A percentile compares a stretch with the other conserved stretches of the same genome.
Conservation (phyloP, 2,888 invertebrate genomes). For the Thera britannica region DNA sequence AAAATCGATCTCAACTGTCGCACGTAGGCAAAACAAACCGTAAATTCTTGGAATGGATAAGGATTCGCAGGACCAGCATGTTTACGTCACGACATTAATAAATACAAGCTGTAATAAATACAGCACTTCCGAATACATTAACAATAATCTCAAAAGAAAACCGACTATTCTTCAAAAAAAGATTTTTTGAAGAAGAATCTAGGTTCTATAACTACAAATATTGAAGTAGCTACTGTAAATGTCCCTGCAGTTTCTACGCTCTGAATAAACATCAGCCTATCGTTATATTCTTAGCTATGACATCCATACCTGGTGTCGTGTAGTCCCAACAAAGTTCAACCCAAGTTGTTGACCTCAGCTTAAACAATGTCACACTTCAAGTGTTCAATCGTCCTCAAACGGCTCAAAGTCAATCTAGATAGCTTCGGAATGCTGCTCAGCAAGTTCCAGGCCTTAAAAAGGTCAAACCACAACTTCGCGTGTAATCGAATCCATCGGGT, state of each 20-base stretch:
- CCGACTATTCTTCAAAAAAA: too few relatives aligned
- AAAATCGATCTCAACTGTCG: neutral
- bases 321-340: constrained; percentile 17
- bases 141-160: too few relatives aligned
- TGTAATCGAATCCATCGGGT: neutral
- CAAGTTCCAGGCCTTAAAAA: constrained; percentile 19
- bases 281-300: neutral
- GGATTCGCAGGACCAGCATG: constrained; percentile 1
- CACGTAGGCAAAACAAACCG: constrained; percentile 18
- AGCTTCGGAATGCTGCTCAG: constrained; percentile 21
- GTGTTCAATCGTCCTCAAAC: constrained; percentile 12
- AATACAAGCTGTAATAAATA: neutral
- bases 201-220: too few relatives aligned
- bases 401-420: constrained; percentile 10
- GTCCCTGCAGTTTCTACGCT: too few relatives aligned
- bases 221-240: too few relatives aligned
- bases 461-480: constrained; percentile 13
- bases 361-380: constrained; percentile 14
- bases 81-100: neutral
- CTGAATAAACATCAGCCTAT: too few relatives aligned
- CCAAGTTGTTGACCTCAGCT: constrained; percentile 24
- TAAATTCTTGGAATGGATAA: constrained; percentile 15
- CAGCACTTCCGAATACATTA: too few relatives aligned
- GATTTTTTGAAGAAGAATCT: too few relatives aligned
- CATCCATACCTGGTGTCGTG: neutral